Evolutionary conservation across 2,888 invertebrate species (phyloP).

Genomic region (Gryllus longicercus): DNA sequence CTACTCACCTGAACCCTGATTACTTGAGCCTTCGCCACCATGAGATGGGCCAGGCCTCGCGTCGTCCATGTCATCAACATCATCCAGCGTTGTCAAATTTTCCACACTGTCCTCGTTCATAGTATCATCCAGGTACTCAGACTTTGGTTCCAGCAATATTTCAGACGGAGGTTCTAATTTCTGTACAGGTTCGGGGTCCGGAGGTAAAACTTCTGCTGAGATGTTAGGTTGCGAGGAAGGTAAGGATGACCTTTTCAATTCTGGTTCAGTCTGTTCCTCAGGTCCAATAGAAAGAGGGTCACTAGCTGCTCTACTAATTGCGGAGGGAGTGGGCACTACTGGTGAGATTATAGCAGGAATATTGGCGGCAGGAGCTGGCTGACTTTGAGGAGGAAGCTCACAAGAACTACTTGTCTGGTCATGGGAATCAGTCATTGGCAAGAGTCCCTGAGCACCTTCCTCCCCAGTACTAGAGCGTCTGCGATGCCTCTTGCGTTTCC

Average conservation of each 20-base stretch:
- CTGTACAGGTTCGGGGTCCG: constrained; percentile 30
- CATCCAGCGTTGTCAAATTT: constrained; percentile 77
- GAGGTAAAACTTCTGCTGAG: constrained; percentile 25
- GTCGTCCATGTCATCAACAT: constrained; percentile 64
- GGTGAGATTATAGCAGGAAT: constrained; percentile 47
- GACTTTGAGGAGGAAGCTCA: constrained; percentile 40
- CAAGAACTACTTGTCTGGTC: constrained; percentile 40
- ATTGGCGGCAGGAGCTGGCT: constrained; percentile 45
- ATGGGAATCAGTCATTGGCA: constrained; percentile 37
- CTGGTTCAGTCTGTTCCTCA: constrained; percentile 17
- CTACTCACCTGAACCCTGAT: constrained; percentile 53
- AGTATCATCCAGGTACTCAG: constrained; percentile 67
- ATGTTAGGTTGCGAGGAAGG: constrained; percentile 28
- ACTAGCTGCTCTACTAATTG: constrained; percentile 20
- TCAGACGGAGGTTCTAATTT: constrained; percentile 34
- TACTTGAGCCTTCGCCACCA: constrained; percentile 43
- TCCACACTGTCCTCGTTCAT: constrained; percentile 72
- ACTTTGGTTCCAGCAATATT: constrained; percentile 65
- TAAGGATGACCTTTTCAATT: constrained; percentile 21
- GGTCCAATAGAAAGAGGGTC: constrained; percentile 1
- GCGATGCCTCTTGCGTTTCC: constrained; percentile 40
- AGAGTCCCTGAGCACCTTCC: constrained; percentile 32
- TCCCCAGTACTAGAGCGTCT: constrained; percentile 39
- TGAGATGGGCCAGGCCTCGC: constrained; percentile 62
- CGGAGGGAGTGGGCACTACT: constrained; percentile 42